Evolutionary conservation across 2,888 invertebrate species (phyloP).

Genomic region (Dryobota labecula): DNA sequence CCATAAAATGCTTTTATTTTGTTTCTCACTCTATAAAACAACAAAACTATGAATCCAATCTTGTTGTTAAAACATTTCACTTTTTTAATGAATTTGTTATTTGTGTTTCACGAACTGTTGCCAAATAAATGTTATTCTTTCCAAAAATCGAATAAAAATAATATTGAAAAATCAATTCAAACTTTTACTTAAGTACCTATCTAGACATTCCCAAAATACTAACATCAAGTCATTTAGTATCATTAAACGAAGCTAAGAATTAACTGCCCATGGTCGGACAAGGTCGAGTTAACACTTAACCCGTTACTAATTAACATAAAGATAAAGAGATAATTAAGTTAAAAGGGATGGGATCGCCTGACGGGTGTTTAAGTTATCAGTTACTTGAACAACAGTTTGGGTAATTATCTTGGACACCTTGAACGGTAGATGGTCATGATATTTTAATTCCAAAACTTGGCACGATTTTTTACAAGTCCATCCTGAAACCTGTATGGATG

Average conservation of each 20-base stretch:
- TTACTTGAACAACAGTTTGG: slow-evolving; percentile 39
- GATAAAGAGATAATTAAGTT: slow-evolving; percentile 54
- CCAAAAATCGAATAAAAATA: no score
- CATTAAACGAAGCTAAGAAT: slow-evolving; percentile 28
- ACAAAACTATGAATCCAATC: no score
- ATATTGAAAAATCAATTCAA: not conserved
- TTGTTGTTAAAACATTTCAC: no score
- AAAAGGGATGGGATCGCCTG: slow-evolving; percentile 29
- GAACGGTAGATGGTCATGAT: not conserved
- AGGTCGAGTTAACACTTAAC: slow-evolving; percentile 50
- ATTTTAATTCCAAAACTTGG: not conserved
- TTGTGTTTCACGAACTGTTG: no score
- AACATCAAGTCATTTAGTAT: slow-evolving; percentile 30
- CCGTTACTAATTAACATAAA: slow-evolving; percentile 53
- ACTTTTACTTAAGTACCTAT: no score
- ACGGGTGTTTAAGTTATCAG: slow-evolving; percentile 35
- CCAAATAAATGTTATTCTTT: no score
- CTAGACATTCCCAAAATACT: slow-evolving; percentile 7
- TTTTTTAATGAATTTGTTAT: no score
- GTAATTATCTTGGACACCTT: slow-evolving; percentile 8
- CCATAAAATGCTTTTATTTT: no score
- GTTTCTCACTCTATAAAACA: no score
- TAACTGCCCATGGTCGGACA: slow-evolving; percentile 32
- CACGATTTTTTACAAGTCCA: no score
- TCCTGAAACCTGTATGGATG: no score